phyloP scores from a whole-genome alignment of 35 echinoderm and acorn worm genomes.

The Eucidaris tribuloides region DNA sequence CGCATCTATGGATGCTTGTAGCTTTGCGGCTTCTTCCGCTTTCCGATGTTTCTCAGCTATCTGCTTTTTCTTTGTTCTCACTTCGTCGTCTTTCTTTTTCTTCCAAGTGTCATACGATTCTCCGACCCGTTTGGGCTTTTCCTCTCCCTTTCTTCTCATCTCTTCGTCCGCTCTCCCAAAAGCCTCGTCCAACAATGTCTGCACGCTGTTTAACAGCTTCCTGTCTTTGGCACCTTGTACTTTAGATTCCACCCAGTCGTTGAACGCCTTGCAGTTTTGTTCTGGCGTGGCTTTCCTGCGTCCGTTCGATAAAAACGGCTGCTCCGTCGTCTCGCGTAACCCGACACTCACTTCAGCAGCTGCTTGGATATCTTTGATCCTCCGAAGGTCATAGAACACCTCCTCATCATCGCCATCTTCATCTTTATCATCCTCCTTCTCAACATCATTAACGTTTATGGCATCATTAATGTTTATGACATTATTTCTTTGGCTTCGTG shows the following conservation, averaged over 20 bases:
- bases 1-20: neutral
- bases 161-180: constrained; percentile 57
- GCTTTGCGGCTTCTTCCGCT: neutral
- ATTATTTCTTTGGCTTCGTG: too few relatives aligned
- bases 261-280: constrained; percentile 57
- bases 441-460: too few relatives aligned
- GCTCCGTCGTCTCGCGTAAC: neutral
- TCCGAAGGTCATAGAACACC: too few relatives aligned
- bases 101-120: constrained; percentile 58
- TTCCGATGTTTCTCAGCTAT: constrained; percentile 9
- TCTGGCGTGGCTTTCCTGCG: constrained; percentile 53
- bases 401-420: too few relatives aligned
- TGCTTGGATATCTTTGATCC: constrained; percentile 9
- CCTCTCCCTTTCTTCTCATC: neutral
- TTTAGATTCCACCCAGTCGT: constrained; percentile 55
- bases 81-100: constrained; percentile 37
- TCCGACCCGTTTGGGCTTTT: neutral
- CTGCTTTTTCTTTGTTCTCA: neutral
- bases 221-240: constrained; percentile 64
- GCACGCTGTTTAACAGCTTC: constrained; percentile 49
- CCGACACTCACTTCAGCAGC: neutral
- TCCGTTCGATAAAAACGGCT: constrained; percentile 1
- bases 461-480: too few relatives aligned
- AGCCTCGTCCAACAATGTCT: constrained; percentile 62
- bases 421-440: too few relatives aligned